A percentile compares a stretch with the other conserved stretches of the same genome.
Evolutionary conservation across 2,797 vertebrate genomes (phyloP).

Genomic region (Mallotus villosus): DNA sequence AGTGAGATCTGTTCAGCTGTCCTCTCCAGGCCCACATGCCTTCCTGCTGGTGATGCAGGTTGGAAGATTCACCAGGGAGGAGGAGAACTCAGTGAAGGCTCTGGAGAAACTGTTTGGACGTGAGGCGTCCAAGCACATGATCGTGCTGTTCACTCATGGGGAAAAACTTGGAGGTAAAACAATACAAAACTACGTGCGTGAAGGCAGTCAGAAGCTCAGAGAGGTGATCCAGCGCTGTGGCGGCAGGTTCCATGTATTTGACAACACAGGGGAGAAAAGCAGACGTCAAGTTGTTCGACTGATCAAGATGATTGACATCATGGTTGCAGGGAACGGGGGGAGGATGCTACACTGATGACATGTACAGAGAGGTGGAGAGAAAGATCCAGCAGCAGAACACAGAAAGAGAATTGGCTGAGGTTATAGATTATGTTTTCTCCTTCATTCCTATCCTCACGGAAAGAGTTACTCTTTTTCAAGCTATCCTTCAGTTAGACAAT

Average conservation of each 20-base stretch:
- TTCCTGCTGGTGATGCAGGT: slow-evolving; percentile 2
- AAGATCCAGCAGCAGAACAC: no score
- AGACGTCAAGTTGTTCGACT: not conserved
- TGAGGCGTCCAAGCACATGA: not conserved
- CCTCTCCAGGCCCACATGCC: not conserved
- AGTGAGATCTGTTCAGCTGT: not conserved
- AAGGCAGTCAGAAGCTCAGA: not conserved
- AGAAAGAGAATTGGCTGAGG: no score
- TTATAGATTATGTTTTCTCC: no score
- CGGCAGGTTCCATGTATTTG: not conserved
- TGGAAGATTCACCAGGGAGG: not conserved
- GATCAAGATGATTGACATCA: not conserved
- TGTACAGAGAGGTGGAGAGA: no score
- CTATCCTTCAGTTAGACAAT: no score
- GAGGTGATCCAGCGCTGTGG: slow-evolving; percentile 27
- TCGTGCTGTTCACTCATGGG: slow-evolving; percentile 33
- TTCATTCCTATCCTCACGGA: no score
- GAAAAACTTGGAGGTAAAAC: not conserved
- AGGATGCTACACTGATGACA: not conserved
- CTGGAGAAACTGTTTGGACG: slow-evolving; percentile 6
- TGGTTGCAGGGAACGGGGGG: not conserved
- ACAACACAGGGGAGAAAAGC: not conserved
- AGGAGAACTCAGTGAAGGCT: not conserved
- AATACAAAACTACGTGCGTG: not conserved
- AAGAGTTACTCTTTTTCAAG: no score